Conservation (phyloP, 2,797 vertebrate species). For the Pipistrellus pygmaeus region DNA sequence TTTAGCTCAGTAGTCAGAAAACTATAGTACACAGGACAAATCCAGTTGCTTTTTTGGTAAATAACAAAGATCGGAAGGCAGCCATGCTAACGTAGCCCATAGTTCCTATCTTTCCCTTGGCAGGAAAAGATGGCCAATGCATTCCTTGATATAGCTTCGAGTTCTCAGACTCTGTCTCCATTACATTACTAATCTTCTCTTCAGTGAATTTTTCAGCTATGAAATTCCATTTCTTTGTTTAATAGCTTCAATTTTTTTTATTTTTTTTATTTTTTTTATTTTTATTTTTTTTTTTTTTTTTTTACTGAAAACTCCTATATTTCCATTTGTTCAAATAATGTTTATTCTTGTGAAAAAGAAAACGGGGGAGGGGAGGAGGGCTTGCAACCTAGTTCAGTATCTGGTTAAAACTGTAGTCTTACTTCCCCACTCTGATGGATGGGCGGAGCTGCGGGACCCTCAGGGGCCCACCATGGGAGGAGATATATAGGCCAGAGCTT, state of each 20-base stretch:
- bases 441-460: too few relatives aligned
- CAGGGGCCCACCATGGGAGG: too few relatives aligned
- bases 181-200: background rate
- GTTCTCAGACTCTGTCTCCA: background rate
- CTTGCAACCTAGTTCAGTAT: too few relatives aligned
- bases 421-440: too few relatives aligned
- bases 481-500: too few relatives aligned
- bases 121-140: background rate
- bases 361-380: accelerated
- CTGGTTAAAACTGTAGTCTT: too few relatives aligned
- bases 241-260: background rate
- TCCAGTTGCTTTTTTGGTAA: background rate
- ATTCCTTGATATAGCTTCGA: background rate
- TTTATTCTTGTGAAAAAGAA: background rate
- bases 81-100: background rate
- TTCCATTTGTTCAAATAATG: background rate
- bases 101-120: background rate
- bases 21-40: background rate
- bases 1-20: background rate
- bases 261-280: background rate
- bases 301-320: background rate
- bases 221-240: background rate
- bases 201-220: background rate
- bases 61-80: background rate
- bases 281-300: background rate